Conservation (phyloP, 2,888 invertebrate species). For the Agrochola lychnidis region DNA sequence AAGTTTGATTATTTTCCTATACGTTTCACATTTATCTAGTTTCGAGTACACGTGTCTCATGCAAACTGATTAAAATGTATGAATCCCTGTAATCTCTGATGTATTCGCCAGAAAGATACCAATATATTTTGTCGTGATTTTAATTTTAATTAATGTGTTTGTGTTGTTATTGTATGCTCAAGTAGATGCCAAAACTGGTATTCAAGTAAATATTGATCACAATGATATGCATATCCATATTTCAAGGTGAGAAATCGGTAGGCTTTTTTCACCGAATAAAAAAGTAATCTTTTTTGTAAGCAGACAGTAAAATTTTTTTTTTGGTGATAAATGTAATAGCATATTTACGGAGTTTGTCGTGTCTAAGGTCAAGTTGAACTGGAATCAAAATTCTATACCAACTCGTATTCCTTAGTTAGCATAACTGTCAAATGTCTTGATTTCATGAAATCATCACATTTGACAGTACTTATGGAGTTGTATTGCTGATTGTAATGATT, state of each 20-base stretch:
- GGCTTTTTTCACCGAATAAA: conserved; percentile 28
- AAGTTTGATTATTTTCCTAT: conserved; percentile 64
- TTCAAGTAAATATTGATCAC: conserved; percentile 40
- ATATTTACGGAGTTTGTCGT: conserved; percentile 37
- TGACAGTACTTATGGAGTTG: too few species aligned
- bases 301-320: conserved; percentile 5
- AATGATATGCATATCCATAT: conserved; percentile 46
- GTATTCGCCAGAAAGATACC: conserved; percentile 42
- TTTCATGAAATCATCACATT: too few species aligned
- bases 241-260: conserved; percentile 47
- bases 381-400: conserved; percentile 13
- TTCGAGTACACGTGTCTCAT: conserved; percentile 56
- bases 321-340: conserved; percentile 15
- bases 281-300: conserved; percentile 2
- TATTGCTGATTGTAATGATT: too few species aligned
- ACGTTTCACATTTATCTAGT: conserved; percentile 53
- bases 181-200: conserved; percentile 42
- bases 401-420: conserved; percentile 6
- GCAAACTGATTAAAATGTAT: conserved; percentile 62
- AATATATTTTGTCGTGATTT: conserved; percentile 30
- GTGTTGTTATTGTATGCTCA: conserved; percentile 37
- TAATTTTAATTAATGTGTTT: conserved; percentile 19
- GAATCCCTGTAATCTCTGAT: conserved; percentile 59
- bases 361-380: conserved; percentile 44
- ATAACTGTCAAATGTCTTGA: too few species aligned